Evolutionary conservation across 2,888 invertebrate genomes (phyloP), one percentile per base, ranked within the genome.

Genomic region (Melieria picta): DNA sequence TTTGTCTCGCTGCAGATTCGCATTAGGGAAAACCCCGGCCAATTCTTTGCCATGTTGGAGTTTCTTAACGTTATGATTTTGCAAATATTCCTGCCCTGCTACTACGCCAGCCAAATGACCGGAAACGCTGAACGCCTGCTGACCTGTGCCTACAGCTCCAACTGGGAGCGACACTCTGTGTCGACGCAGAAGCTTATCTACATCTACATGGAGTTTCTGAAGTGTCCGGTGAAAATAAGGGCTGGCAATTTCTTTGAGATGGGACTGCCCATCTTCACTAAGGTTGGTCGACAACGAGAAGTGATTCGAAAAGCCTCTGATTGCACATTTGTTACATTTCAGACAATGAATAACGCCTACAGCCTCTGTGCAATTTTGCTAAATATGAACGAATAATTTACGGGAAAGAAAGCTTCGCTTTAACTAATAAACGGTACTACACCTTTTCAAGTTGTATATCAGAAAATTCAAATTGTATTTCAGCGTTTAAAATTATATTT

Each of bases 51-150:
- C 52, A 80, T 76, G 16, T n/a, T 79, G 1, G 80, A 81, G 61
- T 84, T 80, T 57, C 64, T 79, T 6, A 70, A 74, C 11, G 76
- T 81, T 0, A 83, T 85, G 80, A 74, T 80, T 7, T 56, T 82
- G 4, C 78, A 85, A 75, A 83, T 85, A 47, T 84, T 78, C 65
- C 66, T 85, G 47, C 84, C 85, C 67, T 85, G 84, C 65, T 82
- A 81, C 57, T 84, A 80, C 72, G 84, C 79, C 56, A 82, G 84
- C 56, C 79, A 83, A 72, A 47, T 84, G 4, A 84, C 81, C 9
- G 4, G 78, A 1, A 74, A 81, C 57, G 81, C 83, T 48, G 72
- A 78, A 7, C 65, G 74, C 13, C 62, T 85, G 0, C 77, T 77
- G 4, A 75, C 77, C 3, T 75, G 79, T 56, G 76, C 82, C 3